A percentile compares a stretch with the other conserved stretches of the same genome.
Evolutionary conservation across 2,888 invertebrate genomes (phyloP).

Genomic region (Drosophila eohydei): DNA sequence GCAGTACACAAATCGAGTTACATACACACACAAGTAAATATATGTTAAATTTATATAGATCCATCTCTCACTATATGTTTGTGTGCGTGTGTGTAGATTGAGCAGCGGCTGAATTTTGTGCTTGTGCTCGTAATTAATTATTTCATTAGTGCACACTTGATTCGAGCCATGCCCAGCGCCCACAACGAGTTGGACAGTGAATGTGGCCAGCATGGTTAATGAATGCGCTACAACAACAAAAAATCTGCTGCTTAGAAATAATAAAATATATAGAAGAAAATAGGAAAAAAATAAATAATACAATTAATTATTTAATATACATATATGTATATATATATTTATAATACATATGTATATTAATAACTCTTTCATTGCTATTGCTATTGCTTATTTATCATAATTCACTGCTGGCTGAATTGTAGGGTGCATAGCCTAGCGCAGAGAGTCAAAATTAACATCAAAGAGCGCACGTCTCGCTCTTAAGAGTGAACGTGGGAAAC

Average conservation of each 20-base stretch:
- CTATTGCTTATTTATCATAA: neutral
- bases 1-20: constrained; percentile 3
- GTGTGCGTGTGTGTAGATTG: constrained; percentile 9
- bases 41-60: constrained; percentile 6
- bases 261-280: neutral
- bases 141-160: constrained; percentile 75
- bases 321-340: neutral
- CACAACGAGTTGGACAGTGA: neutral
- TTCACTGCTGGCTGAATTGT: constrained; percentile 1
- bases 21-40: neutral
- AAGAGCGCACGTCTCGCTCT: constrained; percentile 15
- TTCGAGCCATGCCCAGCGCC: constrained; percentile 34
- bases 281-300: neutral
- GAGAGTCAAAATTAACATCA: constrained; percentile 2
- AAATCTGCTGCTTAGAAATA: neutral
- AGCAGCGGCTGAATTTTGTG: constrained; percentile 39
- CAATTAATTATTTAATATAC: neutral
- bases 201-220: neutral
- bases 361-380: neutral
- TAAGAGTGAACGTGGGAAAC: constrained; percentile 27
- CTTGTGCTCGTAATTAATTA: constrained; percentile 69
- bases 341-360: neutral
- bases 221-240: constrained; percentile 25
- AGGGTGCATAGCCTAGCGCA: constrained; percentile 8
- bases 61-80: constrained; percentile 13